These are phyloP conservation scores for Patiria miniata DNA, from an alignment of 35 echinoderm and acorn worm genomes.

Conservation along the genomic window DNA sequence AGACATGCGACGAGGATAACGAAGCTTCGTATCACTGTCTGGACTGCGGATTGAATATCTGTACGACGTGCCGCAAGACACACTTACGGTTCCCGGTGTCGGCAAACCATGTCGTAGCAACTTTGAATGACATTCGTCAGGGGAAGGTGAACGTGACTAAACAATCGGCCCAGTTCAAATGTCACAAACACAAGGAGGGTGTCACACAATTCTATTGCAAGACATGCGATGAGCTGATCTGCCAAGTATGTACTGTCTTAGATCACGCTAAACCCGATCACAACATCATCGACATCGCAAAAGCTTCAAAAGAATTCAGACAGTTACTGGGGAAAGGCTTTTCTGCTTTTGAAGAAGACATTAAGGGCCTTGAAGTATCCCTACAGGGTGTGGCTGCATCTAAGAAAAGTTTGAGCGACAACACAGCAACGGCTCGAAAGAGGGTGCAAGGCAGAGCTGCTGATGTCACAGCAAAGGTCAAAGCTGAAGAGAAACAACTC, in stretches of 20 bases:
- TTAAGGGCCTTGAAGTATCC: too few relatives aligned
- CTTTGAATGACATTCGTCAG: not conserved
- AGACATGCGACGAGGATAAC: not conserved
- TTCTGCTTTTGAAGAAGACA: too few relatives aligned
- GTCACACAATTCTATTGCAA: constrained; percentile 46
- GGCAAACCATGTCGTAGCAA: not conserved
- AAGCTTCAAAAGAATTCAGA: not conserved
- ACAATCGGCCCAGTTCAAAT: not conserved
- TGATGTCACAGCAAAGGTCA: too few relatives aligned
- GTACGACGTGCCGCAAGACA: not conserved
- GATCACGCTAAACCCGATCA: constrained; percentile 7
- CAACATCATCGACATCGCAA: not conserved
- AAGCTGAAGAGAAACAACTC: too few relatives aligned
- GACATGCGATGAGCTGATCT: constrained; percentile 44
- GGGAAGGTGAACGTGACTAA: not conserved
- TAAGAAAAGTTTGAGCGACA: too few relatives aligned
- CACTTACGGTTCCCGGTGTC: constrained; percentile 23
- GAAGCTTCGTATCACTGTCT: not conserved
- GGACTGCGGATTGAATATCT: constrained; percentile 37
- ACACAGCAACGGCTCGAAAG: too few relatives aligned
- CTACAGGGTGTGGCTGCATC: too few relatives aligned
- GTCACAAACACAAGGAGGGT: constrained; percentile 31
- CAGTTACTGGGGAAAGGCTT: not conserved
- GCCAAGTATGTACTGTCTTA: constrained; percentile 50
- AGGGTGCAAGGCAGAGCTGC: too few relatives aligned